These are phyloP conservation scores for Acanthosepion esculentum DNA, from an alignment of 2,888 invertebrate species.

Conservation along the genomic window DNA sequence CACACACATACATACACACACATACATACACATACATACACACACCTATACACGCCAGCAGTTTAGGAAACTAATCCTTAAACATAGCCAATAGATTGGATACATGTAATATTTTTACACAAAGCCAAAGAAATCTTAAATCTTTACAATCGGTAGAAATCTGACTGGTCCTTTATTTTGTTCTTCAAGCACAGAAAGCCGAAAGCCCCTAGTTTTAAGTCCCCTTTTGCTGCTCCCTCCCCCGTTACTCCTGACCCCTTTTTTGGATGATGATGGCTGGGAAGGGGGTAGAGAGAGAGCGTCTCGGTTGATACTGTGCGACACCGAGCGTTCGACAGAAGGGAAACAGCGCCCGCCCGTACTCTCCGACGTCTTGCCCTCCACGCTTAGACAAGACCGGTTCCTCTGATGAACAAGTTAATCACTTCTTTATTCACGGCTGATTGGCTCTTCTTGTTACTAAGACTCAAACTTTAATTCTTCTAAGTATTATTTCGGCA, in stretches of 20 bases:
- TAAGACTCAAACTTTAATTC: conserved; percentile 8
- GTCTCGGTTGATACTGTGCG: too few species aligned
- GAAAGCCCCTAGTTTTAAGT: neutral
- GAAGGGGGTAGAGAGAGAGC: neutral
- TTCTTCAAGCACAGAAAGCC: neutral
- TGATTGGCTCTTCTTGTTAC: neutral
- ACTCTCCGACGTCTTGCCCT: neutral
- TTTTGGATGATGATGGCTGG: neutral
- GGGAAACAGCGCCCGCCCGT: neutral
- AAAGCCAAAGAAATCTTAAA: neutral
- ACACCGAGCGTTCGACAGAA: neutral
- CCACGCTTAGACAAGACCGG: neutral
- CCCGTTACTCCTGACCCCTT: neutral
- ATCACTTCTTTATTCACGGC: neutral
- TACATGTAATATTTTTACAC: neutral
- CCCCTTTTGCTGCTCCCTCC: neutral
- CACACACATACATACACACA: neutral
- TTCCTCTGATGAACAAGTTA: neutral
- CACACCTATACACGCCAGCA: neutral
- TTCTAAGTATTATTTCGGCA: neutral
- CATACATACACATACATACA: neutral
- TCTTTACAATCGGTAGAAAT: neutral
- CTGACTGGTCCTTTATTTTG: neutral
- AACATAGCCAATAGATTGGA: neutral
- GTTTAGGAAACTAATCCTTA: neutral